A percentile compares a stretch with the other conserved stretches of the same genome.
These are phyloP conservation scores for Catharus minimus DNA, from an alignment of 2,113 vertebrate genomes.

Conservation along the genomic window DNA sequence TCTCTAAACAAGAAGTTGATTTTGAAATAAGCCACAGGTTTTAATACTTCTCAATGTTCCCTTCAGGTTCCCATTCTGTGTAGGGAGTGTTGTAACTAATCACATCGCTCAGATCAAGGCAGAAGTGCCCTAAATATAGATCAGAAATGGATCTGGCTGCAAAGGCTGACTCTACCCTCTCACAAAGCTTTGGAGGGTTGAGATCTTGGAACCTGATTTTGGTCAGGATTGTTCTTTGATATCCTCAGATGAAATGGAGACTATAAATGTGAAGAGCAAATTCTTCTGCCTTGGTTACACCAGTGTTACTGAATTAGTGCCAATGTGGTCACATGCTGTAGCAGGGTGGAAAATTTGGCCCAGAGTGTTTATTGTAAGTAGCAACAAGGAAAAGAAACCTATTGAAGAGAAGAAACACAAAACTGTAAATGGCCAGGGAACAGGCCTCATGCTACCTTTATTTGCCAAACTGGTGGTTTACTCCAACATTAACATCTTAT, in stretches of 20 bases:
- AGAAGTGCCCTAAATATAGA: background rate
- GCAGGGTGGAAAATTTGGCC: background rate
- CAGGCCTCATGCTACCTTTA: background rate
- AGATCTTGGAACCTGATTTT: slow-evolving; percentile 9
- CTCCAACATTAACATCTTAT: background rate
- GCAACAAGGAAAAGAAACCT: background rate
- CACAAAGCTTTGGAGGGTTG: background rate
- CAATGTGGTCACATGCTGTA: background rate
- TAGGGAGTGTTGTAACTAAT: background rate
- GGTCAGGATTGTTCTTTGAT: slow-evolving; percentile 5
- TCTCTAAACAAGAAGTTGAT: background rate
- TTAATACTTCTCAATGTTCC: background rate
- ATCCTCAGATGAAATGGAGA: background rate
- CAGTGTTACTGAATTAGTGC: background rate
- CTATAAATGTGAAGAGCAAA: slow-evolving; percentile 9
- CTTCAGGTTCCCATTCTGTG: background rate
- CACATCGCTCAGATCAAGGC: background rate
- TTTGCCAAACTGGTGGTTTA: slow-evolving; percentile 32
- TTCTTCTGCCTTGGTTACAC: slow-evolving; percentile 12
- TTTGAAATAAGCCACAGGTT: slow-evolving; percentile 27
- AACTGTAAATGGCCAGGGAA: slow-evolving; percentile 28
- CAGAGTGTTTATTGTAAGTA: background rate
- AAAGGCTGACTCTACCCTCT: background rate
- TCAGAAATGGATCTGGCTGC: background rate
- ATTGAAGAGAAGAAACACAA: background rate